Evolutionary conservation across 2,113 vertebrate species (phyloP).

Genomic region (Poeciliopsis occidentalis): DNA sequence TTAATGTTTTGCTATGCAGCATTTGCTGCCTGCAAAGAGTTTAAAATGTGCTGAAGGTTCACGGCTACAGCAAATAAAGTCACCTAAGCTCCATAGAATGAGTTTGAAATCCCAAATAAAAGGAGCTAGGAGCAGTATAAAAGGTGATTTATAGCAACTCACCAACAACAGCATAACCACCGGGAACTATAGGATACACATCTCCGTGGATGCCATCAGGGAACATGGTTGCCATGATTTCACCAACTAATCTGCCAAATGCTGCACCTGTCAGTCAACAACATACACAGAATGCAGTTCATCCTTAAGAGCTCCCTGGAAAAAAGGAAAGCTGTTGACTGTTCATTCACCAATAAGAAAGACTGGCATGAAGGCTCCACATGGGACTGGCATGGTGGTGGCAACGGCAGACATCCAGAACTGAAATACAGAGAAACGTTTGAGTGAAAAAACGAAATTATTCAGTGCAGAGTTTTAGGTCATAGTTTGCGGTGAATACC

Average conservation of each 20-base stretch:
- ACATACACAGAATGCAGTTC: conserved; percentile 3
- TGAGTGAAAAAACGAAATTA: neutral
- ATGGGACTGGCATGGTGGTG: conserved; percentile 97
- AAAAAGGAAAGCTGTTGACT: neutral
- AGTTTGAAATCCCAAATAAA: neutral
- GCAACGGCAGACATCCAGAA: conserved; percentile 99
- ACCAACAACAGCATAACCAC: conserved; percentile 98
- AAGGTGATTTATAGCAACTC: conserved; percentile 60
- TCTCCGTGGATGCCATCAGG: conserved; percentile 94
- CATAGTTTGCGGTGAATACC: neutral
- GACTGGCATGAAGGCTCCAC: conserved; percentile 98
- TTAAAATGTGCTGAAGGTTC: neutral
- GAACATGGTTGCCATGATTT: conserved; percentile 97
- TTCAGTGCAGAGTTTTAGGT: neutral
- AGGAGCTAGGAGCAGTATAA: too few species aligned
- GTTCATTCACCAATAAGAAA: conserved; percentile 92
- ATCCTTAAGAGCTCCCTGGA: neutral
- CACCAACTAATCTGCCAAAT: conserved; percentile 94
- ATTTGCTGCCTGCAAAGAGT: too few species aligned
- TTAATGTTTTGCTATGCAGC: neutral
- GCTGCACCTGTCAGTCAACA: conserved; percentile 86
- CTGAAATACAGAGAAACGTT: conserved; percentile 65
- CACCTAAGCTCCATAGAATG: neutral
- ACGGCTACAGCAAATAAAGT: neutral
- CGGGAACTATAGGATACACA: conserved; percentile 94